Conservation (phyloP, 2,797 vertebrate genomes). For the Danio tinwini region DNA sequence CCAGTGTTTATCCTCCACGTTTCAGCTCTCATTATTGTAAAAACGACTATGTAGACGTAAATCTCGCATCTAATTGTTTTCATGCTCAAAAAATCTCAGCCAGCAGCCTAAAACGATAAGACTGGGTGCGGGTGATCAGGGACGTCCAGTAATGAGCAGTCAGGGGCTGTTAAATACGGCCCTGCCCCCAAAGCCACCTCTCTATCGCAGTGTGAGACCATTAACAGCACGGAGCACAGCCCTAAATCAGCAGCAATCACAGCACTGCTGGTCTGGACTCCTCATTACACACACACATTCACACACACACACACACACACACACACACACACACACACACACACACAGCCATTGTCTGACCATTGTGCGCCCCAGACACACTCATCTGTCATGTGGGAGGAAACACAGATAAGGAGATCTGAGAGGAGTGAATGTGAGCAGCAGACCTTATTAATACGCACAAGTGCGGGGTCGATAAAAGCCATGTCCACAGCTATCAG, state of each 20-base stretch:
- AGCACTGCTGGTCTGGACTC: slow-evolving; percentile 48
- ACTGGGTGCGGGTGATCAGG: slow-evolving; percentile 50
- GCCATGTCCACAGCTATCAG: slow-evolving; percentile 59
- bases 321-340: slow-evolving; percentile 47
- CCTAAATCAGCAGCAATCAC: slow-evolving; percentile 64
- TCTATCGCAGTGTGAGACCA: slow-evolving; percentile 57
- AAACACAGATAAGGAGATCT: slow-evolving; percentile 60
- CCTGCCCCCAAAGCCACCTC: slow-evolving; percentile 56
- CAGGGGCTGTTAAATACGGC: slow-evolving; percentile 58
- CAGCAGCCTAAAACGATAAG: slow-evolving; percentile 49
- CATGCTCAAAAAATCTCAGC: slow-evolving; percentile 39
- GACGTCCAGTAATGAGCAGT: slow-evolving; percentile 60
- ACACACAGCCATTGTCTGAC: slow-evolving; percentile 61
- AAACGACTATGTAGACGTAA: slow-evolving; percentile 53
- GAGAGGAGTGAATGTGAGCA: slow-evolving; percentile 55
- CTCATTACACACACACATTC: slow-evolving; percentile 59
- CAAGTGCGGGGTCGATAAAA: slow-evolving; percentile 61
- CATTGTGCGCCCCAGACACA: slow-evolving; percentile 54
- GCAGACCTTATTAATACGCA: slow-evolving; percentile 61
- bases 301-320: slow-evolving; percentile 45
- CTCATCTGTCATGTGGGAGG: slow-evolving; percentile 61
- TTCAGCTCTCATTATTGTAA: slow-evolving; percentile 52
- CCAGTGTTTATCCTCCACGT: slow-evolving; percentile 37
- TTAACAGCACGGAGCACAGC: slow-evolving; percentile 54
- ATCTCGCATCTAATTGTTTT: slow-evolving; percentile 58